These are phyloP conservation scores for Diarsia dahlii DNA, from an alignment of 2,888 invertebrate species.

Conservation along the genomic window DNA sequence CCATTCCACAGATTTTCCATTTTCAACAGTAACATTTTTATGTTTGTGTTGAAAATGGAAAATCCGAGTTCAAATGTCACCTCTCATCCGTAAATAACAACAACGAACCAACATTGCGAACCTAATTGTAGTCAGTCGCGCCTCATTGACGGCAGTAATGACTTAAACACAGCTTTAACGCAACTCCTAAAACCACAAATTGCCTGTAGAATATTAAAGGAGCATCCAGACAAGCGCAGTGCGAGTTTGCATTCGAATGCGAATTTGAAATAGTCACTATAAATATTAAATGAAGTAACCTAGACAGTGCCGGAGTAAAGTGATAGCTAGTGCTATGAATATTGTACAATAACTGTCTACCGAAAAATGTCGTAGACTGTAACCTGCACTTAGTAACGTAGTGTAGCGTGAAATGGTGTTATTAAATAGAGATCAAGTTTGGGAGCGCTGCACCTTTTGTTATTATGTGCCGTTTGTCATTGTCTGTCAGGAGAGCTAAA, in stretches of 20 bases:
- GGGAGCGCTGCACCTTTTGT: neutral
- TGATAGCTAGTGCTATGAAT: conserved; percentile 59
- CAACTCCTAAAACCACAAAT: conserved; percentile 69
- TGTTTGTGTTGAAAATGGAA: neutral
- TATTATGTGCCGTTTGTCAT: conserved; percentile 1
- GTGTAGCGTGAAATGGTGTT: conserved; percentile 11
- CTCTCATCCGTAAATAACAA: neutral
- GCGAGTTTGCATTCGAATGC: conserved; percentile 72
- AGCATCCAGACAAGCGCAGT: conserved; percentile 63
- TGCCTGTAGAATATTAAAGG: conserved; percentile 74
- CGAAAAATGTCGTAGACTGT: conserved; percentile 35
- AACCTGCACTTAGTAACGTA: conserved; percentile 40
- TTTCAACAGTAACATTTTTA: neutral
- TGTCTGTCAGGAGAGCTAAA: neutral
- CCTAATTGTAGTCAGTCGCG: neutral
- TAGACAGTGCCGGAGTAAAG: conserved; percentile 54
- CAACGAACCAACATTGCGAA: neutral
- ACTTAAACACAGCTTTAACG: conserved; percentile 49
- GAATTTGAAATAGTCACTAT: conserved; percentile 76
- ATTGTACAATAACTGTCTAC: conserved; percentile 54
- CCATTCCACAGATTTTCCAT: too few relatives aligned
- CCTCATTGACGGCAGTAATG: conserved; percentile 22
- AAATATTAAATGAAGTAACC: conserved; percentile 77
- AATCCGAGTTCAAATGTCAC: neutral
- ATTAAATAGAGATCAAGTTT: conserved; percentile 12